These are phyloP conservation scores for Strigamia transsilvanica DNA, from an alignment of 2,888 invertebrate genomes.

Conservation along the genomic window DNA sequence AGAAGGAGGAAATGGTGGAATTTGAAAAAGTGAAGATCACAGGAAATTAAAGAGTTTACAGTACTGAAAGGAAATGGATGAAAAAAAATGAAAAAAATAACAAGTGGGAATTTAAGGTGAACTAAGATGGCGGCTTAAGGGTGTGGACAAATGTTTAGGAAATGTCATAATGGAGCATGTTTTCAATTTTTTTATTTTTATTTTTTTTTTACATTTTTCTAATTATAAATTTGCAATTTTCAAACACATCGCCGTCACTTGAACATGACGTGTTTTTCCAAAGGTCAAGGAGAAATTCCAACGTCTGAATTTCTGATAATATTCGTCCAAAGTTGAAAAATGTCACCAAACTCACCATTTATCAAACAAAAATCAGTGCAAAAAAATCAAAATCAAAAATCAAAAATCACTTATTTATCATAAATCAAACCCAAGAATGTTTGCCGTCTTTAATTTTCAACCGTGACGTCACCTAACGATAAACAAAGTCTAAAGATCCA, in stretches of 20 bases:
- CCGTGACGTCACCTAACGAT: not conserved
- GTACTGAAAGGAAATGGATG: conserved; percentile 5
- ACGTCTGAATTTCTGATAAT: not conserved
- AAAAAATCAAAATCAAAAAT: not conserved
- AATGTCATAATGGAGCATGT: not conserved
- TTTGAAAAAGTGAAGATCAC: conserved; percentile 33
- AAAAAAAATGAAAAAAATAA: not conserved
- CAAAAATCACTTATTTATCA: not conserved
- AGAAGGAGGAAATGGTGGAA: conserved; percentile 35
- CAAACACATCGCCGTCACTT: not conserved
- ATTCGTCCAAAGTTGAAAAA: not conserved
- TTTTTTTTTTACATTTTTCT: not conserved
- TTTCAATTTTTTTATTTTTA: not conserved
- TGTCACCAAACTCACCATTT: not conserved
- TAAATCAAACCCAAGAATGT: too few relatives aligned
- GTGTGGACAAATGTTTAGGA: not conserved
- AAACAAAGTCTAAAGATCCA: conserved; percentile 35
- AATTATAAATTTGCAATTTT: not conserved
- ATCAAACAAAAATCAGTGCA: not conserved
- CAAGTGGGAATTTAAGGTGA: conserved; percentile 27
- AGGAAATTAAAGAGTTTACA: conserved; percentile 24
- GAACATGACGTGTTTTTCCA: not conserved
- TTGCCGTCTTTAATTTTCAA: not conserved
- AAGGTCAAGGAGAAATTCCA: conserved; percentile 23
- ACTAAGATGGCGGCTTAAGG: not conserved